A percentile compares a stretch with the other conserved stretches of the same genome.
phyloP scores from a whole-genome alignment of 2,113 vertebrate species.

The Cottus gobio region DNA sequence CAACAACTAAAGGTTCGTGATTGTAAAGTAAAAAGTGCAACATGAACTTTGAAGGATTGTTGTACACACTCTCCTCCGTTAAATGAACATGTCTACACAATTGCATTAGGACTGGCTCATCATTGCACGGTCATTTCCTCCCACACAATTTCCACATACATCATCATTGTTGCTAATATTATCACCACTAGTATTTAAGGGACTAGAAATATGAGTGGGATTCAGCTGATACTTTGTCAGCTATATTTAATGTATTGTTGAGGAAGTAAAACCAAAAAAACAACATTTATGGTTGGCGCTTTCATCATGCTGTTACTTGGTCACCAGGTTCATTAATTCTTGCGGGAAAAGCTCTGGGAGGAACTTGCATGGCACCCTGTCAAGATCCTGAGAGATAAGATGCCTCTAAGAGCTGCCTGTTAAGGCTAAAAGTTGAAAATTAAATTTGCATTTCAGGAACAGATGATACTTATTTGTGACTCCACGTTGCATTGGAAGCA shows the following conservation, averaged over 20 bases:
- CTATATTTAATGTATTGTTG: background rate
- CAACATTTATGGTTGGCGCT: background rate
- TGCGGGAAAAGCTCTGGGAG: background rate
- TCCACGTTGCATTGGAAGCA: background rate
- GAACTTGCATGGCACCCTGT: background rate
- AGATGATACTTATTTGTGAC: background rate
- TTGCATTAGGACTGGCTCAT: background rate
- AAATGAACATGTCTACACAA: background rate
- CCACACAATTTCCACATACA: constrained; percentile 20
- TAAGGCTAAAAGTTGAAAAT: background rate
- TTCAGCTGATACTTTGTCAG: constrained; percentile 6
- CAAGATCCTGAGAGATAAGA: background rate
- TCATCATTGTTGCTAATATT: constrained; percentile 48
- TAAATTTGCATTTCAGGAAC: background rate
- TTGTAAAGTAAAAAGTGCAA: background rate
- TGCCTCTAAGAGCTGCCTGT: background rate
- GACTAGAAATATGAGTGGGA: background rate
- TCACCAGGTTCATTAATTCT: constrained; percentile 1
- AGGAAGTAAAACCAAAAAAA: constrained; percentile 54
- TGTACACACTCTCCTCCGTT: background rate
- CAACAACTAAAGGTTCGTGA: accelerated
- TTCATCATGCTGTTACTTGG: background rate
- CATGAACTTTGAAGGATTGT: background rate
- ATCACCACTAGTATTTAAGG: constrained; percentile 13
- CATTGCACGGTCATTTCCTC: background rate